Evolutionary conservation across 2,113 vertebrate genomes (phyloP), one percentile per base, ranked within the genome.

Genomic region (Naja naja): DNA sequence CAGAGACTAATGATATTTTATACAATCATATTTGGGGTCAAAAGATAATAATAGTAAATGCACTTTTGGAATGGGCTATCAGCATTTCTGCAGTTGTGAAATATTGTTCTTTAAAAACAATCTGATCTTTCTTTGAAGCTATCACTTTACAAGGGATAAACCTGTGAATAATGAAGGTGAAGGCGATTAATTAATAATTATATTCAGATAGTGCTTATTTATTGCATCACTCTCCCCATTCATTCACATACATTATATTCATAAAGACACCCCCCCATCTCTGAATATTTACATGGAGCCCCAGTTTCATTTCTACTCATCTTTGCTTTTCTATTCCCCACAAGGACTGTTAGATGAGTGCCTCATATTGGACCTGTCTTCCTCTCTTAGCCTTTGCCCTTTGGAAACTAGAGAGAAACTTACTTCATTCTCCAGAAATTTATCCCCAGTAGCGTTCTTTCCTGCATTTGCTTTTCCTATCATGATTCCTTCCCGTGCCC

Each of bases 401-500:
- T 9, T 18, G 20, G 60, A 56, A 74, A 55, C 22, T 5, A 85
- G 64, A 88, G 64, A n/a, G 34, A 58, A 58, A 86, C 85, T 93
- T 86, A 12, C 22, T 53, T 81, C 11, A 27, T 39, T 86, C 69
- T 89, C 45, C 18, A 60, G 69, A 89, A 90, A 92, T 25, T 56
- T 90, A 43, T 23, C 27, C 58, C 47, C 16, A 43, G 5, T 85
- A 85, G 43, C 25, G 45, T 55, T 45, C 54, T 81, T 69, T 27
- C 93, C 49, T 74, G 43, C 4, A 0, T 90, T 92, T 90, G 39
- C 86, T 85, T 92, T 49, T 92, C 20, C 88, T 69, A 89, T 74
- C 91, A 8, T 39, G 89, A 90, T 94, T 92, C 74, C 91, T 91
- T 69, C 88, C 20, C 34, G 30, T 89, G 47, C 25, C 49, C 49